Conservation (phyloP, 2,113 vertebrate genomes). For the Corythaeola cristata region DNA sequence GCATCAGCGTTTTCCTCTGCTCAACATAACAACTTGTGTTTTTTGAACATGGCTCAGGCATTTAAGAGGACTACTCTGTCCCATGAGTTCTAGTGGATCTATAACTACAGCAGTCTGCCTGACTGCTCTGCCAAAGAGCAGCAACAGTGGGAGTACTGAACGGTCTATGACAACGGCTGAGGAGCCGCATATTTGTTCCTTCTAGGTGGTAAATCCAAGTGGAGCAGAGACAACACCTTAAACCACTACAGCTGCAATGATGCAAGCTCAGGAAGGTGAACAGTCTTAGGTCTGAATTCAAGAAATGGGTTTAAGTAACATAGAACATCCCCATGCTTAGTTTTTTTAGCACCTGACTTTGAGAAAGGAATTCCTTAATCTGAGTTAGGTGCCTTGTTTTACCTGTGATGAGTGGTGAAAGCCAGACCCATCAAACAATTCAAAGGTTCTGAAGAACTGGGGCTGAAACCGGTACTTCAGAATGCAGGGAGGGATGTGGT, state of each 20-base stretch:
- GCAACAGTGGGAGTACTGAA: not conserved
- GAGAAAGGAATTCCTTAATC: not conserved
- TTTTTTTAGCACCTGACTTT: not conserved
- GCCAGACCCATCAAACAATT: not conserved
- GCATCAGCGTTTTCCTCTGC: not conserved
- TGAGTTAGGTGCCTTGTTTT: not conserved
- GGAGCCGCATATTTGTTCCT: not conserved
- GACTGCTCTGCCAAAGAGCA: not conserved
- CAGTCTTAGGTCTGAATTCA: not conserved
- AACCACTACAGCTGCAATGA: not conserved
- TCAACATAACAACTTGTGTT: not conserved
- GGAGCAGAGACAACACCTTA: not conserved
- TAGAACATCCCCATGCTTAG: not conserved
- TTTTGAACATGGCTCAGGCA: not conserved
- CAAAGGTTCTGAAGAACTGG: not conserved
- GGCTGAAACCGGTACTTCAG: not conserved
- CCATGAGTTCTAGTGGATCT: not conserved
- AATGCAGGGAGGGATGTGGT: not conserved
- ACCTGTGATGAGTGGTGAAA: not conserved
- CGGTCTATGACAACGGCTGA: not conserved
- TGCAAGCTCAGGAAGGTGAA: accelerated
- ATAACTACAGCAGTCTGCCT: not conserved
- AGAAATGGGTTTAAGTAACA: not conserved
- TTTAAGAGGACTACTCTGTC: not conserved
- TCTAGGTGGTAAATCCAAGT: not conserved